Evolutionary conservation across 2,888 invertebrate genomes (phyloP), one percentile per base, ranked within the genome.

Genomic region (Phyllotreta cruciferae): DNA sequence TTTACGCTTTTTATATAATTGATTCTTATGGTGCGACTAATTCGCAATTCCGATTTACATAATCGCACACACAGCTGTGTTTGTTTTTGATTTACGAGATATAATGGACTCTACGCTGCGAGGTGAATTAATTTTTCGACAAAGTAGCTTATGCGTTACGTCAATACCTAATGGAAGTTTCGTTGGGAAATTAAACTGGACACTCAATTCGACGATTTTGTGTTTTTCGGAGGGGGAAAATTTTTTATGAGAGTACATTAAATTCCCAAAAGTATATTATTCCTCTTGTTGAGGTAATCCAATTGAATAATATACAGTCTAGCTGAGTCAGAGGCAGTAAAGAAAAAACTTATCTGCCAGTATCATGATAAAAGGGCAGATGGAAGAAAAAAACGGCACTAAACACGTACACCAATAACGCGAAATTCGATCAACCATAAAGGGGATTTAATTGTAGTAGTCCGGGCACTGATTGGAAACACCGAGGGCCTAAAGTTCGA

Each of bases 371-470:
- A 62, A 62, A 57, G 60, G 60, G 52, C 42, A 60, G 53, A 60
- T 52, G 60, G 53, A 60, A 60, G 60, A 60, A 60, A 60, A n/a
- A 60, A 60, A 52, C 60, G 60, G 53, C 60, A 60, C 60, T 60
- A 60, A 63, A 69, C 66, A 69, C 69, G 69, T 69, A 69, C 65
- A 66, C 73, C 74, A 72, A 73, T 77, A 76, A 77, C 74, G 74
- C 75, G 73, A 72, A 75, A 78, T 77, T 78, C 78, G 74, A 79
- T 79, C 79, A 78, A 74, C 77, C 73, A 78, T 78, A 78, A 78
- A 78, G 78, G 77, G 78, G 77, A 78, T 78, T 79, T 79, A 80
- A 80, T 80, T 80, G 79, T 75, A 75, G 73, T 74, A 74, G 74
- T 76, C 77, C 73, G 70, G 24, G 74, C 75, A 70, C 77, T 77